Conservation (phyloP, 1,140 invertebrate species). For the Nasonia vitripennis region DNA sequence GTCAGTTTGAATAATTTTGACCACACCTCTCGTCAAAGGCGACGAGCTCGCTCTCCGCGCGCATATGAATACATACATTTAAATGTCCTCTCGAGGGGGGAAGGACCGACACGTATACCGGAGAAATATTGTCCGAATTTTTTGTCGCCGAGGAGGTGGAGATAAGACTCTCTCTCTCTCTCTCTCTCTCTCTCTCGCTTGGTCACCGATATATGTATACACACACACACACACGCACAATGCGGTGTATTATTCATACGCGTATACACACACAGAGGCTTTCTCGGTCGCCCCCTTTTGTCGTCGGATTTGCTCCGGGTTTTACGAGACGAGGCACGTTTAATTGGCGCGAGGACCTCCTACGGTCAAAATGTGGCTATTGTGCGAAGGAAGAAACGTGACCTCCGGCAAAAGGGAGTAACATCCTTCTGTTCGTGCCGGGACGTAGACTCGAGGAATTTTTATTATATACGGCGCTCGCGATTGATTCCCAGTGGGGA, state of each 20-base stretch:
- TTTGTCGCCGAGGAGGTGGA: background rate
- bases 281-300: background rate
- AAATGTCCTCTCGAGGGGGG: slow-evolving; percentile 64
- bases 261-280: background rate
- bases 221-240: too few species aligned
- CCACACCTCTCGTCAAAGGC: slow-evolving; percentile 74
- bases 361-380: slow-evolving; percentile 30
- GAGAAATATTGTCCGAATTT: slow-evolving; percentile 70
- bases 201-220: slow-evolving; percentile 15
- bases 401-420: slow-evolving; percentile 45
- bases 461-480: background rate
- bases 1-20: slow-evolving; percentile 77
- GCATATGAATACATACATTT: slow-evolving; percentile 75
- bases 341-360: slow-evolving; percentile 36
- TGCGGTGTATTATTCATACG: background rate
- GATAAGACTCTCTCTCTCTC: background rate
- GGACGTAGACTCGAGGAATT: slow-evolving; percentile 26
- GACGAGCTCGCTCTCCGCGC: slow-evolving; percentile 66
- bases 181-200: background rate
- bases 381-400: slow-evolving; percentile 46
- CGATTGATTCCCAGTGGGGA: too few species aligned
- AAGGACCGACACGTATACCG: slow-evolving; percentile 49
- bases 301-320: slow-evolving; percentile 21
- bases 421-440: background rate
- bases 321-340: slow-evolving; percentile 27